A percentile compares a stretch with the other conserved stretches of the same genome.
phyloP scores from a whole-genome alignment of 2,113 vertebrate genomes.

The Menura novaehollandiae region DNA sequence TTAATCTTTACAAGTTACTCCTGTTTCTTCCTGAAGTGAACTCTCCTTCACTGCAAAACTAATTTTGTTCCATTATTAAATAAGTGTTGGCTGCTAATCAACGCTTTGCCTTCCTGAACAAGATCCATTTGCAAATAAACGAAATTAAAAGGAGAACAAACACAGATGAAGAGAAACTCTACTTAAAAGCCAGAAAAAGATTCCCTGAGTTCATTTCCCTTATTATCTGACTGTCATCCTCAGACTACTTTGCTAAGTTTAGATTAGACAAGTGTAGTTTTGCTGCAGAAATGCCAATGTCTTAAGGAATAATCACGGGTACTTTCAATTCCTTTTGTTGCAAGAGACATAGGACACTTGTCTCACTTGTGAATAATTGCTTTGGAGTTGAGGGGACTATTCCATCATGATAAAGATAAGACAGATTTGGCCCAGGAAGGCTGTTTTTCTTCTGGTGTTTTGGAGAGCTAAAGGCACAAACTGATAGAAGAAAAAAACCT shows the following conservation, averaged over 20 bases:
- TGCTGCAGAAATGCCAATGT: neutral
- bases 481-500: neutral
- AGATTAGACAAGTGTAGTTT: neutral
- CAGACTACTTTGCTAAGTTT: neutral
- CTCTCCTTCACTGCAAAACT: slow-evolving; percentile 11
- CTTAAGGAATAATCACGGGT: neutral
- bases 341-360: neutral
- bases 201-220: neutral
- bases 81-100: neutral
- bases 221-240: neutral
- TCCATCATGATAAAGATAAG: neutral
- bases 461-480: neutral
- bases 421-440: neutral
- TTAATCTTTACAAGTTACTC: slow-evolving; percentile 25
- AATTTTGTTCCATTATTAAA: slow-evolving; percentile 44
- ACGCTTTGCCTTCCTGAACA: neutral
- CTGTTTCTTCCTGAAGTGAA: slow-evolving; percentile 43
- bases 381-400: neutral
- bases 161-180: neutral
- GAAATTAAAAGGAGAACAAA: neutral
- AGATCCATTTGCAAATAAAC: neutral
- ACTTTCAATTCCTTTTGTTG: neutral
- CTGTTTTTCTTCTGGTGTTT: neutral
- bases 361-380: neutral
- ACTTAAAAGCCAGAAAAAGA: neutral